A percentile compares a stretch with the other conserved stretches of the same genome.
Conservation (phyloP, 2,888 invertebrate genomes). For the Hydriomena furcata region DNA sequence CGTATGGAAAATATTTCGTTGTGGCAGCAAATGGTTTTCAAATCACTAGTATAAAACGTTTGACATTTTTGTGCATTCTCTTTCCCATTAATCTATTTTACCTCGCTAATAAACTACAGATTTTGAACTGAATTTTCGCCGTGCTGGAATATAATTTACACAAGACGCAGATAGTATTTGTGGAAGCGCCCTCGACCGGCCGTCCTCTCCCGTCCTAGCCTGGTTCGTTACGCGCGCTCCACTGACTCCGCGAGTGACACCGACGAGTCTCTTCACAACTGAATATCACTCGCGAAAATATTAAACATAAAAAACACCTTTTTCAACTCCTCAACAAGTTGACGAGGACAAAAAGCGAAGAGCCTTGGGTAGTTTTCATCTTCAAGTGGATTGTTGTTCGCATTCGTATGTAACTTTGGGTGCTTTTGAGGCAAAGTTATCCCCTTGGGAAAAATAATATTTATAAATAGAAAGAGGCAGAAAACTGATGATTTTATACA, state of each 20-base stretch:
- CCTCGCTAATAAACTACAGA: too few species aligned
- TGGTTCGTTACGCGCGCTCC: constrained; percentile 76
- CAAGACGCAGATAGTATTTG: constrained; percentile 32
- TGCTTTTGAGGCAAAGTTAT: constrained; percentile 2
- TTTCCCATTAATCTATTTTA: too few species aligned
- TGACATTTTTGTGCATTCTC: too few species aligned
- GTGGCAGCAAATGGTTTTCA: too few species aligned
- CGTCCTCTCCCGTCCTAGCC: constrained; percentile 35
- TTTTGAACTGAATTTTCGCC: constrained; percentile 24
- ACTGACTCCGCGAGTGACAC: constrained; percentile 73
- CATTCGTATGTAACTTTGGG: constrained; percentile 18
- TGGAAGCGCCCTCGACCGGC: constrained; percentile 30
- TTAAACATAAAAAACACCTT: constrained; percentile 69
- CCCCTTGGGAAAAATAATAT: not conserved
- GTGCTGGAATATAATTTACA: constrained; percentile 33
- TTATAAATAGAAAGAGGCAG: not conserved
- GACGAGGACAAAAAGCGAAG: constrained; percentile 51
- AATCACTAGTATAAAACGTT: too few species aligned
- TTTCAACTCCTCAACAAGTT: constrained; percentile 64
- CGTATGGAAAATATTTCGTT: too few species aligned
- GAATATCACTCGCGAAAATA: constrained; percentile 68
- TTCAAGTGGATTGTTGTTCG: constrained; percentile 37
- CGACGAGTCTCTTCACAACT: constrained; percentile 62
- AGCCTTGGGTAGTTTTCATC: constrained; percentile 44
- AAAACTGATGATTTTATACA: too few species aligned